phyloP scores from a whole-genome alignment of 2,113 vertebrate genomes.

The Siniperca knerii region DNA sequence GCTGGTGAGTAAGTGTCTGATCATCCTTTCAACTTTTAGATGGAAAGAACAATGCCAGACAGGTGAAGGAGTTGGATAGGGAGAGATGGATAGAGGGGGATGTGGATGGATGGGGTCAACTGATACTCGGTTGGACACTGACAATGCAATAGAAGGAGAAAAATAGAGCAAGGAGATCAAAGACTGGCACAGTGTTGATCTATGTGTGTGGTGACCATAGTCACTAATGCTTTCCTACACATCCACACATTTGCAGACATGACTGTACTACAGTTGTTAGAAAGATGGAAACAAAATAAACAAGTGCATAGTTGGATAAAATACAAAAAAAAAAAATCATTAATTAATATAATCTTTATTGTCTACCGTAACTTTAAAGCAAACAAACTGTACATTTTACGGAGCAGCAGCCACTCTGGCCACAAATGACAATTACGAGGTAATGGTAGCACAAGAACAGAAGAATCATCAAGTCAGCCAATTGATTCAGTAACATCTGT shows the following conservation, averaged over 20 bases:
- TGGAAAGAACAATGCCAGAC: conserved; percentile 58
- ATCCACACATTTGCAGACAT: neutral
- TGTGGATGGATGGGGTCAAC: conserved; percentile 41
- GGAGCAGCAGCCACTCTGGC: neutral
- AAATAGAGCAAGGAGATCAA: conserved; percentile 62
- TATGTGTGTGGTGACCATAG: conserved; percentile 31
- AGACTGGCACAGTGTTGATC: conserved; percentile 27
- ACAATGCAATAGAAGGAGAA: conserved; percentile 34
- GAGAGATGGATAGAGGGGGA: conserved; percentile 25
- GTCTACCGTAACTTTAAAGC: neutral
- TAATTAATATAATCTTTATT: neutral
- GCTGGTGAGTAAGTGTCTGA: conserved; percentile 66
- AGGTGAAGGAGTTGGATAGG: conserved; percentile 69
- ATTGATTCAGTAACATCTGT: neutral
- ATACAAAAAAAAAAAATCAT: neutral
- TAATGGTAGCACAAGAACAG: neutral
- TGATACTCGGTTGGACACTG: conserved; percentile 44
- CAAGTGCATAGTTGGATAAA: neutral
- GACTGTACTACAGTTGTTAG: neutral
- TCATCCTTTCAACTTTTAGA: conserved; percentile 75
- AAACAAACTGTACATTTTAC: neutral
- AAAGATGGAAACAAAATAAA: neutral
- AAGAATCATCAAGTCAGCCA: no score
- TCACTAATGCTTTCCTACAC: conserved; percentile 9
- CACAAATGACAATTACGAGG: neutral